phyloP scores from a whole-genome alignment of 2,797 vertebrate genomes.

The Malacoctenus gilli region DNA sequence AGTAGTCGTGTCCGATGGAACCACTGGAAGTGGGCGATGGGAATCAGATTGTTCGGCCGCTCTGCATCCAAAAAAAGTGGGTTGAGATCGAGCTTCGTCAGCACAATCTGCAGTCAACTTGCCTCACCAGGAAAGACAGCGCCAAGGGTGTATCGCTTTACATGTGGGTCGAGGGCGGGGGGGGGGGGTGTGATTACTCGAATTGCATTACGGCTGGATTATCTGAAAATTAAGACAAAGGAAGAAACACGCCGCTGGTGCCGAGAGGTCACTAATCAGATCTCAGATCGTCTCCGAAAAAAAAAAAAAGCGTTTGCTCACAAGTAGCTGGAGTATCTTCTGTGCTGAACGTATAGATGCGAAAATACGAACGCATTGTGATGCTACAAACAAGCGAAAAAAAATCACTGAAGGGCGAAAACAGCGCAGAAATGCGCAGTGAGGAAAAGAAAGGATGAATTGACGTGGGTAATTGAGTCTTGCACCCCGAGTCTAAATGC shows the following conservation, averaged over 20 bases:
- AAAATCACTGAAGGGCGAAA: not conserved
- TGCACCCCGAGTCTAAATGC: not conserved
- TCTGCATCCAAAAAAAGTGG: slow-evolving; percentile 29
- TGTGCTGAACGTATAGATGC: no score
- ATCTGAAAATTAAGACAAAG: slow-evolving; percentile 22
- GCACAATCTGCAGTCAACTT: slow-evolving; percentile 38
- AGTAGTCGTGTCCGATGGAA: slow-evolving; percentile 46
- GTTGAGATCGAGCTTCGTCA: slow-evolving; percentile 43
- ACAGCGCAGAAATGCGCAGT: slow-evolving; percentile 4
- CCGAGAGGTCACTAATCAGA: slow-evolving; percentile 11
- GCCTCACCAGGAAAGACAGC: slow-evolving; percentile 23
- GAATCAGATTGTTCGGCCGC: slow-evolving; percentile 59
- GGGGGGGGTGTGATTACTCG: slow-evolving; percentile 26
- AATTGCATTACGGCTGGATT: slow-evolving; percentile 43
- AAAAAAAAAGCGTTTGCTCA: no score
- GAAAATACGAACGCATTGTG: no score
- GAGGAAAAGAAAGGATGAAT: not conserved
- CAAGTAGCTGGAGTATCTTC: no score
- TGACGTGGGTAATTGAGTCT: not conserved
- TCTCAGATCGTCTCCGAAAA: slow-evolving; percentile 1
- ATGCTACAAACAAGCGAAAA: no score
- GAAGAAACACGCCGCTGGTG: slow-evolving; percentile 3
- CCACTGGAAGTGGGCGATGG: slow-evolving; percentile 53
- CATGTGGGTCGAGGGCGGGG: no score
- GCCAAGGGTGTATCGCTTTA: slow-evolving; percentile 27